Conservation (phyloP, 2,113 vertebrate genomes). For the Sminthopsis crassicaudata region DNA sequence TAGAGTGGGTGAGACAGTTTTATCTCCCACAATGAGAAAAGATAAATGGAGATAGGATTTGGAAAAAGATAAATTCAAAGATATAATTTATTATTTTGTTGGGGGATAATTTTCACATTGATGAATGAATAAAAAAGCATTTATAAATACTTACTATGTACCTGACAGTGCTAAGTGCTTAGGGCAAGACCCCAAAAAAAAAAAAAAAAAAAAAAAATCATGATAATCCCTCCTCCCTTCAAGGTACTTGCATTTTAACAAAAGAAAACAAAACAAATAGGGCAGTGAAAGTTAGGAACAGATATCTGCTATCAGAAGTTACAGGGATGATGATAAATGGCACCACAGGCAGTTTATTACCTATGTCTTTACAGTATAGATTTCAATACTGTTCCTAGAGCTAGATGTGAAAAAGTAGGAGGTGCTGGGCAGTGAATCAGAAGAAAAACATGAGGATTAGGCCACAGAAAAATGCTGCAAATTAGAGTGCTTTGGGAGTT, state of each 20-base stretch:
- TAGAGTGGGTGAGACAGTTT: too few species aligned
- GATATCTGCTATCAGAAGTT: not conserved
- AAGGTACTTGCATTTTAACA: not conserved
- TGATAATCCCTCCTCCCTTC: not conserved
- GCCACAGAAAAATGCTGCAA: not conserved
- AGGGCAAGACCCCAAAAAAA: not conserved
- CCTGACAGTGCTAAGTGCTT: not conserved
- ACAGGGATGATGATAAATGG: not conserved
- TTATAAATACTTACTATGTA: not conserved
- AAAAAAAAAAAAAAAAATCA: not conserved
- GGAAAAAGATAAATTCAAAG: not conserved
- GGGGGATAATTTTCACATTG: not conserved
- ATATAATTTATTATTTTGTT: not conserved
- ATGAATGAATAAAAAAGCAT: not conserved
- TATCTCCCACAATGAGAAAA: not conserved
- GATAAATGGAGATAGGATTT: not conserved
- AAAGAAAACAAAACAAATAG: not conserved
- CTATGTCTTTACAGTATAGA: not conserved
- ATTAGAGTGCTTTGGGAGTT: not conserved
- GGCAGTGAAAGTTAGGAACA: not conserved
- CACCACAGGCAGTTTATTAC: not conserved
- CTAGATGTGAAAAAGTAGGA: not conserved
- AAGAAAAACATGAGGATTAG: not conserved
- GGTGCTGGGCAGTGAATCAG: not conserved
- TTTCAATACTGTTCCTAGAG: not conserved